Percentiles rank a stretch among this genome's conserved stretches.
Conservation (phyloP, 2,113 vertebrate genomes). For the Caranx ignobilis region DNA sequence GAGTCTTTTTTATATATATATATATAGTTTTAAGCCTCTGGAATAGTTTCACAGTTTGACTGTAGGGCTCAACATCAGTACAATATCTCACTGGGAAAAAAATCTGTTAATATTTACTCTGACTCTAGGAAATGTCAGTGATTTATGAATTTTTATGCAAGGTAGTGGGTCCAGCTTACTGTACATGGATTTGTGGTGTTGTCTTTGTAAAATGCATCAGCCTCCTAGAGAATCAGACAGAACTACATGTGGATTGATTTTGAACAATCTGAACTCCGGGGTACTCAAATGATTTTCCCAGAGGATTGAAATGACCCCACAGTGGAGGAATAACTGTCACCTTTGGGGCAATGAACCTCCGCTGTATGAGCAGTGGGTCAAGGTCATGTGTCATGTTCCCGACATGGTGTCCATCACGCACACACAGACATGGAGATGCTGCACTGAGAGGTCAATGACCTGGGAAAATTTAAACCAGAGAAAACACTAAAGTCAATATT, state of each 20-base stretch:
- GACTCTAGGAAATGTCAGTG: background rate
- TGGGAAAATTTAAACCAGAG: constrained; percentile 4
- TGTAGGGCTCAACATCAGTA: background rate
- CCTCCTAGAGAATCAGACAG: background rate
- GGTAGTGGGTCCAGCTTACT: background rate
- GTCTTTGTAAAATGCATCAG: background rate
- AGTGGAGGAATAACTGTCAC: background rate
- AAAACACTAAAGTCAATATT: constrained; percentile 32
- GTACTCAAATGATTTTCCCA: background rate
- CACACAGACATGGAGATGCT: constrained; percentile 23
- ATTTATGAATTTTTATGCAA: background rate
- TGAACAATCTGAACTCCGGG: background rate
- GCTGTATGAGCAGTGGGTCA: constrained; percentile 46
- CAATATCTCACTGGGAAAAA: too few species aligned
- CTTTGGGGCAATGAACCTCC: constrained; percentile 32
- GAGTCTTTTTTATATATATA: background rate
- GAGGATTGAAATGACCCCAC: background rate
- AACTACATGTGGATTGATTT: background rate
- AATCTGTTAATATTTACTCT: too few species aligned
- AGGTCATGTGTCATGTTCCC: constrained; percentile 57
- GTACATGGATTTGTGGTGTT: background rate
- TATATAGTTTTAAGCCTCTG: background rate
- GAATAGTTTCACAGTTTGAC: background rate
- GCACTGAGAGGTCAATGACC: constrained; percentile 49
- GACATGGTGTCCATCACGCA: constrained; percentile 28